Conservation (phyloP, 92 coral and sea anemone species). For the Bergia sp. region DNA sequence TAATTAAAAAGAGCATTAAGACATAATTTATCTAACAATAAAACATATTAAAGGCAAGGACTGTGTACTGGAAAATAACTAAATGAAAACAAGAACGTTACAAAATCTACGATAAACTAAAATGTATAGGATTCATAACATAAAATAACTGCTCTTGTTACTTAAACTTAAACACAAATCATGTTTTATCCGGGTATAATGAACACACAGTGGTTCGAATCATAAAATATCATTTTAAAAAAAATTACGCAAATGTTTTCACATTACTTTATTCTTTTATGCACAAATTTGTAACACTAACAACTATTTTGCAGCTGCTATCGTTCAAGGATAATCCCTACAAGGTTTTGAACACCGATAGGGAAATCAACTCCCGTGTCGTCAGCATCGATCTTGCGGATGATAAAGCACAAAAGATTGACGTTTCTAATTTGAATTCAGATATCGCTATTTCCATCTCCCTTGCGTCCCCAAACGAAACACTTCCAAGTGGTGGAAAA, state of each 20-base stretch:
- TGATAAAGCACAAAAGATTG: conserved; percentile 20
- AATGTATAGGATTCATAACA: too few species aligned
- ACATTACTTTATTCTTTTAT: not conserved
- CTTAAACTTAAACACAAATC: too few species aligned
- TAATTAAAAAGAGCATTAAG: too few species aligned
- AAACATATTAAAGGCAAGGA: too few species aligned
- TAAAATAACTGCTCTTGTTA: too few species aligned
- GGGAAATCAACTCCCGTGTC: conserved; percentile 22
- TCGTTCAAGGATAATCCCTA: not conserved
- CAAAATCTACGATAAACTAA: too few species aligned
- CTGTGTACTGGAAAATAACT: too few species aligned
- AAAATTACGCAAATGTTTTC: not conserved
- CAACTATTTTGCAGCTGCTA: conserved; percentile 15
- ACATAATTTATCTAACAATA: too few species aligned
- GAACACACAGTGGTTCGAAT: not conserved
- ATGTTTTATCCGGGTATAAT: too few species aligned
- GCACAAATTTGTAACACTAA: not conserved
- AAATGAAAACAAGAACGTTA: too few species aligned
- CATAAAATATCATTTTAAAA: not conserved
- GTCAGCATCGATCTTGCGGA: conserved; percentile 39
- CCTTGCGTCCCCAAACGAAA: not conserved
- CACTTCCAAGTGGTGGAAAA: not conserved
- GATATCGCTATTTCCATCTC: conserved; percentile 39
- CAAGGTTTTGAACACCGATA: not conserved
- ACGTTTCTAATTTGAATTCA: conserved; percentile 5